These are phyloP conservation scores for Sturmia bella DNA, from an alignment of 2,888 invertebrate genomes.

Conservation along the genomic window DNA sequence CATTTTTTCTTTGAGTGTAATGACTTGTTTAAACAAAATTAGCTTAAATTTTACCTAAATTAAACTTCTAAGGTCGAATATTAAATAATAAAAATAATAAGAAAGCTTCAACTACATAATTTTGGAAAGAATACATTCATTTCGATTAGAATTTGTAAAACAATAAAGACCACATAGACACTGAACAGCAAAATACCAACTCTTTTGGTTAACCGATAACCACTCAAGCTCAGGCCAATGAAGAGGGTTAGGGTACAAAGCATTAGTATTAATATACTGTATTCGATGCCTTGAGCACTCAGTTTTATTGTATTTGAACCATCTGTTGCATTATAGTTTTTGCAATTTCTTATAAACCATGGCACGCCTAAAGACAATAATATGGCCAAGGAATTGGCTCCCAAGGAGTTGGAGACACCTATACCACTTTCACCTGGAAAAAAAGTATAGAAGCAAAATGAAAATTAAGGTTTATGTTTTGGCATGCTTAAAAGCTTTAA, in stretches of 20 bases:
- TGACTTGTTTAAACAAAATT: too few relatives aligned
- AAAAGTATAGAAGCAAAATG: slow-evolving; percentile 21
- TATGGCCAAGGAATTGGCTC: slow-evolving; percentile 93
- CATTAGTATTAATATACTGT: slow-evolving; percentile 90
- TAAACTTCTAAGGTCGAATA: too few relatives aligned
- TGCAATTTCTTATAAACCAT: slow-evolving; percentile 90
- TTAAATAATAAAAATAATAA: too few relatives aligned
- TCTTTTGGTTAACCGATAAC: slow-evolving; percentile 87
- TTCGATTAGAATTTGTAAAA: slow-evolving; percentile 90
- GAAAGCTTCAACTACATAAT: slow-evolving; percentile 56
- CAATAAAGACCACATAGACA: slow-evolving; percentile 88
- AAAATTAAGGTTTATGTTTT: background rate
- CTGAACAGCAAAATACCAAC: slow-evolving; percentile 86
- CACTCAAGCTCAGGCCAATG: slow-evolving; percentile 86
- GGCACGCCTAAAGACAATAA: slow-evolving; percentile 91
- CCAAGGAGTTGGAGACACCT: slow-evolving; percentile 93
- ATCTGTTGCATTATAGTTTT: slow-evolving; percentile 82
- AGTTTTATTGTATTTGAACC: slow-evolving; percentile 81
- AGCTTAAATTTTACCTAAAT: too few relatives aligned
- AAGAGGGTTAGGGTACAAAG: slow-evolving; percentile 88
- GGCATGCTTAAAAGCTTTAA: background rate
- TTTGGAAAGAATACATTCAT: slow-evolving; percentile 86
- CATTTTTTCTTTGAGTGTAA: too few relatives aligned
- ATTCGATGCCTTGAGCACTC: slow-evolving; percentile 90
- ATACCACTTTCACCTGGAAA: slow-evolving; percentile 89